Base-by-base conservation (phyloP, 2,113 vertebrate species). In the Dascyllus trimaculatus region DNA sequence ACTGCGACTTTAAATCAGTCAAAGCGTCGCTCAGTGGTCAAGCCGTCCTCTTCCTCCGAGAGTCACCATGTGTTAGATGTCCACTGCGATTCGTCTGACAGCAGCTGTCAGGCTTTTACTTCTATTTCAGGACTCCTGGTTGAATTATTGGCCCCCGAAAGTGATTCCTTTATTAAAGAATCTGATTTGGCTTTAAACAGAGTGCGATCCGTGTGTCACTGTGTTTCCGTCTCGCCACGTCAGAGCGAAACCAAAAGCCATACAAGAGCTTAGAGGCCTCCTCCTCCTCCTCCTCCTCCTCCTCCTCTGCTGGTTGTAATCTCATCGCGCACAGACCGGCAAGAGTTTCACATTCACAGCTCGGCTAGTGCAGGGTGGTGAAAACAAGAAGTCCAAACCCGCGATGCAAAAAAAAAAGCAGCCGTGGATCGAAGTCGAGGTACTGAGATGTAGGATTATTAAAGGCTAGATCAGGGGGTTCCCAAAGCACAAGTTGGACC, bases 1-100 rank as follows among this genome's bases (percentile, higher is more conserved):
- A 51, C 72, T 54, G 70, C 71, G 81, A 85, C 81, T 75, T 45
- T 72, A 77, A 59, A 70, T 85, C 78, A 69, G 75, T 78, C 79
- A 49, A 32, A 48, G 71, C 61, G 76, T 71, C 64, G 21, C 66
- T 69, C 68, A 43, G 61, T 25, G 68, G 64, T 82, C 76, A 14
- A 82, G 71, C 60, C 58, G 75, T 75, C 61, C 56, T 24, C 52
- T 38, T 11, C 24, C 70, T 71, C 35, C 48, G 7, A 22, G 56
- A 78, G 52, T 22, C 43, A 17, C 53, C 54, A 57, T 61, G 74
- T 80, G 84, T 4, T n/a, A 52, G 60, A 22, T 22, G 64, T 70
- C 58, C 22, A 1, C 60, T 26, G 57, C 60, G 66, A 63, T 86
- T 66, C 76, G 67, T 4, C 72, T 26, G 85, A 75, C 69, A 26